A percentile compares a stretch with the other conserved stretches of the same genome.
These are phyloP conservation scores for Rana temporaria DNA, from an alignment of 2,113 vertebrate genomes.

Conservation along the genomic window DNA sequence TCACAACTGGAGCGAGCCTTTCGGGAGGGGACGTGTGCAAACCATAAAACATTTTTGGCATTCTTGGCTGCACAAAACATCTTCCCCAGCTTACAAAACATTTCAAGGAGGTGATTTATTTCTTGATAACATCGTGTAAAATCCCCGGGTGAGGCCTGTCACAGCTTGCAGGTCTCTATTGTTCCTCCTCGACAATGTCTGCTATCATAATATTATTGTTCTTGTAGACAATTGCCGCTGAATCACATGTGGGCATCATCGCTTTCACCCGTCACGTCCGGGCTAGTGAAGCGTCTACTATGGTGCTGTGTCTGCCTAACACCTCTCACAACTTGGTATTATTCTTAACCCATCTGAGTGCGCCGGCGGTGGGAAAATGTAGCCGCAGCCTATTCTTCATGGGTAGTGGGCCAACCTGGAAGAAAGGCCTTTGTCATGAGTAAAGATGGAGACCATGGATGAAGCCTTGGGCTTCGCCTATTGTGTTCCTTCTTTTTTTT, in stretches of 20 bases:
- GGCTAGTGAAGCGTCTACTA: conserved; percentile 62
- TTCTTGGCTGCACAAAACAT: conserved; percentile 14
- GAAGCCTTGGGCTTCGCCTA: conserved; percentile 81
- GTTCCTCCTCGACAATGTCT: conserved; percentile 52
- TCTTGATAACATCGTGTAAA: conserved; percentile 23
- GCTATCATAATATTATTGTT: conserved; percentile 55
- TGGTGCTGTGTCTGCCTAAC: conserved; percentile 18
- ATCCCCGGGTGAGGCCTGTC: conserved; percentile 63
- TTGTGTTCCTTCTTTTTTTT: conserved; percentile 86
- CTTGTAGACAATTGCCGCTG: conserved; percentile 40
- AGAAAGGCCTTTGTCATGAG: conserved; percentile 84
- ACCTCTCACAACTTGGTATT: conserved; percentile 51
- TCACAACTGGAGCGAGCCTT: too few species aligned
- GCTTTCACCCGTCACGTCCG: conserved; percentile 67
- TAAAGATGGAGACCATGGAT: conserved; percentile 82
- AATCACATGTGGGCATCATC: conserved; percentile 63
- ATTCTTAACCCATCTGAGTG: conserved; percentile 65
- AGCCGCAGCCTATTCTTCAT: conserved; percentile 68
- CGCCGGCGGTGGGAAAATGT: conserved; percentile 80
- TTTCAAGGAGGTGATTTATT: conserved; percentile 26
- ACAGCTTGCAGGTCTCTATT: conserved; percentile 51
- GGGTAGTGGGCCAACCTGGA: conserved; percentile 71
- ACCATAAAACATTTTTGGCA: conserved; percentile 10
- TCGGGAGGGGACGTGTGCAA: too few species aligned
- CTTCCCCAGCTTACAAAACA: conserved; percentile 17